Evolutionary conservation across 2,888 invertebrate genomes (phyloP), one percentile per base, ranked within the genome.

Genomic region (Drosophila neotestacea): DNA sequence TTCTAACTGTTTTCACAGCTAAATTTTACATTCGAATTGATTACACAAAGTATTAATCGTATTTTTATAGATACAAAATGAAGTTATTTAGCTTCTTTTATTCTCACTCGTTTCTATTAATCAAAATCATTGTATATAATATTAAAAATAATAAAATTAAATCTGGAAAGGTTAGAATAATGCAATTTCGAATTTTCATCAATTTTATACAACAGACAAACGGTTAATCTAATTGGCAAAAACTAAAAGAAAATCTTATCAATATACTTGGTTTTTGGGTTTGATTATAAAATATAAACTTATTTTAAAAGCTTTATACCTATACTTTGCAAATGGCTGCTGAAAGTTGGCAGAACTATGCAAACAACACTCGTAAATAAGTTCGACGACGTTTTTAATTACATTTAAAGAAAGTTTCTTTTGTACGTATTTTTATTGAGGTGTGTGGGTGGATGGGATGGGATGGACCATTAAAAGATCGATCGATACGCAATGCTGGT

Each of bases 331-430:
- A 34, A 46, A 16, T 69, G 44, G 46, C 62, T 70, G 73, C 70
- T 66, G 42, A 46, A 73, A 85, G 66, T 77, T 85, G 59, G 66
- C 66, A 28, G 10, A 79, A 89, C 80, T 79, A 82, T 88, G 69
- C 70, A 74, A 80, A 74, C 72, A 89, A 89, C 67, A 75, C 74
- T 88, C 89, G 88, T 86, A 86, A 86, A 86, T 89, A 86, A 86
- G 90, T 85, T 81, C 84, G 77, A 85, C 81, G 88, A 86, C 87
- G 79, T 84, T 89, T 86, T 88, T 86, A 89, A 86, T 86, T 86
- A 86, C 85, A 85, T 83, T 88, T 88, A 68, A 65, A 68, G 66
- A 72, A 87, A 79, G 73, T 85, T 22, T 16, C 3, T 61, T 54
- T 64, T 54, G 58, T 51, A 16, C 46, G 41, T 50, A 7, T 28